These are phyloP conservation scores for Drosophila watanabei DNA, from an alignment of 1,140 invertebrate species.

Conservation along the genomic window DNA sequence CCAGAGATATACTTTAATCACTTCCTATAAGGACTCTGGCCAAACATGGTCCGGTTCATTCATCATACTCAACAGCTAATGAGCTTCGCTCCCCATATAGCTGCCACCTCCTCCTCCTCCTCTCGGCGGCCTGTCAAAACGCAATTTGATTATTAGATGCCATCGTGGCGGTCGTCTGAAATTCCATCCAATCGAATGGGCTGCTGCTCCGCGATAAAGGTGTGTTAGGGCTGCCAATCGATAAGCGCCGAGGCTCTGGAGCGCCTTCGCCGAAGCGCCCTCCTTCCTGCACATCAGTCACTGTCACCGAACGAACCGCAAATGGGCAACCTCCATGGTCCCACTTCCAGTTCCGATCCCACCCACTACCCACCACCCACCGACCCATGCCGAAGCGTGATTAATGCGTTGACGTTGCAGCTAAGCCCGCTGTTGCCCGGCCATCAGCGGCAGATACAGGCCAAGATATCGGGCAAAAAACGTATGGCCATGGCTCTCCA, in stretches of 20 bases:
- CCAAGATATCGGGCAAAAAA: constrained; percentile 67
- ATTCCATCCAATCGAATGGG: constrained; percentile 78
- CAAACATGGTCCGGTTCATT: constrained; percentile 66
- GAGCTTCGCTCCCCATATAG: constrained; percentile 52
- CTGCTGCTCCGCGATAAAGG: constrained; percentile 72
- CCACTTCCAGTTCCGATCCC: constrained; percentile 5
- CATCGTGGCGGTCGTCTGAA: constrained; percentile 55
- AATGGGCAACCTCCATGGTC: constrained; percentile 45
- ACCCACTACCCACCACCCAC: constrained; percentile 5
- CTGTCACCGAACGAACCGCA: constrained; percentile 77
- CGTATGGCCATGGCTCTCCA: constrained; percentile 61
- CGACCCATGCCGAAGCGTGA: constrained; percentile 70
- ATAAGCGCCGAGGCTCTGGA: constrained; percentile 58
- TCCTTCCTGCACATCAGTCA: constrained; percentile 80
- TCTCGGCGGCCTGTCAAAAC: constrained; percentile 67
- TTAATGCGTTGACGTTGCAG: constrained; percentile 82
- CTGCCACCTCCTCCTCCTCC: constrained; percentile 9
- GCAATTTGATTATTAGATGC: constrained; percentile 80
- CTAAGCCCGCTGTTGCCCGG: constrained; percentile 62
- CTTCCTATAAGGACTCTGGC: constrained; percentile 18
- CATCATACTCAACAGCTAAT: constrained; percentile 74
- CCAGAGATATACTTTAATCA: constrained; percentile 14
- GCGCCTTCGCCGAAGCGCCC: constrained; percentile 42
- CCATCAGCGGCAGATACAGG: constrained; percentile 62
- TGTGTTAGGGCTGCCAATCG: constrained; percentile 81